These are phyloP conservation scores for Drosophila kuntzei DNA, from an alignment of 2,888 invertebrate genomes.

Conservation along the genomic window DNA sequence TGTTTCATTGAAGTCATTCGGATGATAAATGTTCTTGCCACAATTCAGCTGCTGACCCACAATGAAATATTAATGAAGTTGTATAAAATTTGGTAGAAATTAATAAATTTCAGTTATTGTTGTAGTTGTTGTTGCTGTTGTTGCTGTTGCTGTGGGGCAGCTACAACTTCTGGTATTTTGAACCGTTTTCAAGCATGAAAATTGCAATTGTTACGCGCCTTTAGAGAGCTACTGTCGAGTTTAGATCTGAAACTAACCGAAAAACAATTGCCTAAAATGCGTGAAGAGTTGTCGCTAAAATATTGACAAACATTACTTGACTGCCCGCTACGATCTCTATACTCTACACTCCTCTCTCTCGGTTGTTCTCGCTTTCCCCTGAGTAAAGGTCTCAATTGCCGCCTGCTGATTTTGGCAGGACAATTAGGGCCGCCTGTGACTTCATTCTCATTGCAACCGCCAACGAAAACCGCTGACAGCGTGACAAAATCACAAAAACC, in stretches of 20 bases:
- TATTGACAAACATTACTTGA: conserved; percentile 68
- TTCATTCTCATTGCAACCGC: conserved; percentile 59
- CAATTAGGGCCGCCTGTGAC: conserved; percentile 68
- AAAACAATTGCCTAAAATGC: conserved; percentile 56
- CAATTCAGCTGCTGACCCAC: conserved; percentile 53
- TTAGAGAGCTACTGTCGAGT: conserved; percentile 46
- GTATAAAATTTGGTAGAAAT: conserved; percentile 47
- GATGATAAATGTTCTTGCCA: conserved; percentile 66
- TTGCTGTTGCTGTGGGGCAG: not conserved
- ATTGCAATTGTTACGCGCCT: conserved; percentile 74
- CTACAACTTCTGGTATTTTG: not conserved
- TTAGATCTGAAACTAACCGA: conserved; percentile 9
- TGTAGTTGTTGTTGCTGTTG: conserved; percentile 1
- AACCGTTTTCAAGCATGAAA: conserved; percentile 54
- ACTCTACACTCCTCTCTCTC: not conserved
- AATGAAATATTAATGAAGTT: conserved; percentile 74
- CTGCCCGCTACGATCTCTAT: conserved; percentile 35
- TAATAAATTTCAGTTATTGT: conserved; percentile 32
- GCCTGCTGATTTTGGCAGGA: conserved; percentile 51
- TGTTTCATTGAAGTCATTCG: conserved; percentile 55
- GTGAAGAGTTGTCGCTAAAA: conserved; percentile 63
- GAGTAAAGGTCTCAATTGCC: conserved; percentile 20
- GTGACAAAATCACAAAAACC: conserved; percentile 77
- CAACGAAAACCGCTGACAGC: conserved; percentile 80
- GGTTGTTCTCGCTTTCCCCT: not conserved